Percentiles rank a stretch among this genome's conserved stretches.
Evolutionary conservation across 2,113 vertebrate genomes (phyloP).

Genomic region (Tichodroma muraria): DNA sequence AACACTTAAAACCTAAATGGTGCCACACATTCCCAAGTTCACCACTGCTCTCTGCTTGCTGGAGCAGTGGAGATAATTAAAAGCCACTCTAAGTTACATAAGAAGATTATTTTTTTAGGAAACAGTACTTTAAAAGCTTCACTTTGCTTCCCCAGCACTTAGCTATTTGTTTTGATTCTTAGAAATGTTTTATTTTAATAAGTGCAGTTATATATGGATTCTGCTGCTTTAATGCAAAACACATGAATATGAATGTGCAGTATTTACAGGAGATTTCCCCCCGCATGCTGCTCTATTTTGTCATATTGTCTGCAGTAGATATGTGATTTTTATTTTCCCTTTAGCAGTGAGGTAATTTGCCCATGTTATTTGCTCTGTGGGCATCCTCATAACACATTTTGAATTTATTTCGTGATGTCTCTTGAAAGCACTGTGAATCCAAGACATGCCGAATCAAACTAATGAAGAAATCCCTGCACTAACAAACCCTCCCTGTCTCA

Average conservation of each 20-base stretch:
- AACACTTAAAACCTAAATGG: background rate
- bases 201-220: background rate
- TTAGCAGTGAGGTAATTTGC: constrained; percentile 67
- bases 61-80: constrained; percentile 41
- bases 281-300: constrained; percentile 19
- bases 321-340: constrained; percentile 43
- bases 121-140: background rate
- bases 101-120: background rate
- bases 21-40: background rate
- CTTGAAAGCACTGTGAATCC: constrained; percentile 60
- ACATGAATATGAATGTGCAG: background rate
- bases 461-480: constrained; percentile 69
- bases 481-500: constrained; percentile 56
- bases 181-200: constrained; percentile 1
- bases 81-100: background rate
- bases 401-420: constrained; percentile 65
- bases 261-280: constrained; percentile 16
- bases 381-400: constrained; percentile 65
- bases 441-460: constrained; percentile 75
- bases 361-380: constrained; percentile 74
- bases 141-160: background rate
- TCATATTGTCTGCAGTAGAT: constrained; percentile 30
- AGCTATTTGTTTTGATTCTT: constrained; percentile 1
- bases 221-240: background rate
- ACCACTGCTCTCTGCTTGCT: background rate